Evolutionary conservation across 2,113 vertebrate genomes (phyloP).

Genomic region (Gymnarchus niloticus): DNA sequence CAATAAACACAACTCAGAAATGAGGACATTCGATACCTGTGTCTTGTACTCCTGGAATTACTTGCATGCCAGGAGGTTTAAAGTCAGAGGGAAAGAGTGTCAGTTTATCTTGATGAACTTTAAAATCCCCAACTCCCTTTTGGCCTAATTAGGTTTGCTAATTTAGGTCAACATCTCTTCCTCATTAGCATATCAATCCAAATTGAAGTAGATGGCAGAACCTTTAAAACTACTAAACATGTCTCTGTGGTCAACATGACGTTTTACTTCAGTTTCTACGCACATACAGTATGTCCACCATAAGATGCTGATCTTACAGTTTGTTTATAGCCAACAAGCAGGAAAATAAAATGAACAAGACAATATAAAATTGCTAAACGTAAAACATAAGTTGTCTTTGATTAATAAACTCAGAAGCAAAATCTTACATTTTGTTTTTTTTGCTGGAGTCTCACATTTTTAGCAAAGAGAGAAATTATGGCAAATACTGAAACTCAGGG

Average conservation of each 20-base stretch:
- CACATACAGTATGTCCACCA: neutral
- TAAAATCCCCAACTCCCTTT: constrained; percentile 13
- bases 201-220: neutral
- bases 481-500: neutral
- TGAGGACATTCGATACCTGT: constrained; percentile 16
- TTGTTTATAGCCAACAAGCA: neutral
- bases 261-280: neutral
- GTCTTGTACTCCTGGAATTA: neutral
- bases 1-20: constrained; percentile 11
- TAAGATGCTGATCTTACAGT: neutral
- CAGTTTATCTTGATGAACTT: constrained; percentile 13
- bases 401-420: neutral
- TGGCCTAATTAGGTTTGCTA: constrained; percentile 21
- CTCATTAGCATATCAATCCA: neutral
- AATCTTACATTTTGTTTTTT: neutral
- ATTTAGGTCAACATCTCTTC: neutral
- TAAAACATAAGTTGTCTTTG: neutral
- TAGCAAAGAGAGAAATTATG: neutral
- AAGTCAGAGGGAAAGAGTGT: neutral
- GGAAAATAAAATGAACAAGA: neutral
- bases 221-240: neutral
- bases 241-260: neutral
- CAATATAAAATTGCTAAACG: neutral
- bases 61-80: constrained; percentile 1
- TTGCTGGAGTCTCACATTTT: neutral